These are phyloP conservation scores for Pyralis farinalis DNA, from an alignment of 2,888 invertebrate species.

Conservation along the genomic window DNA sequence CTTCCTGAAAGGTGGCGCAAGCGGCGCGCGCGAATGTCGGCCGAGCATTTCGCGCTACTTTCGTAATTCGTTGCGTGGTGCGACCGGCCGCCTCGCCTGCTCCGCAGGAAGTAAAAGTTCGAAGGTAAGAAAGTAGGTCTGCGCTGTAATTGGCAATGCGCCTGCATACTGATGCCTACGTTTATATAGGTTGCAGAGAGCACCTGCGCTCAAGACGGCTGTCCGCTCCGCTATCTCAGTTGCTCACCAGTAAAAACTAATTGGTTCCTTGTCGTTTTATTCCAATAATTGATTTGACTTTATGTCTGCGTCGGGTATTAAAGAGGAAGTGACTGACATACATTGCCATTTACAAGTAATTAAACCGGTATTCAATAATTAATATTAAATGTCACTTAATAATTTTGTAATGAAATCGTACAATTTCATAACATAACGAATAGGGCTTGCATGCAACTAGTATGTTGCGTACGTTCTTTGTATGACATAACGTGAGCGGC, in stretches of 20 bases:
- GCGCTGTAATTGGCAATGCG: conserved; percentile 75
- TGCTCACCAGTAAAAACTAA: background rate
- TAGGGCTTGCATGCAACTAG: conserved; percentile 26
- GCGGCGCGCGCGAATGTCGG: conserved; percentile 74
- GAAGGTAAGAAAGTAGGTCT: conserved; percentile 81
- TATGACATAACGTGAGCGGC: conserved; percentile 58
- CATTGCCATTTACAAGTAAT: background rate
- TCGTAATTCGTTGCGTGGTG: conserved; percentile 79
- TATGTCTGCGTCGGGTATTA: background rate
- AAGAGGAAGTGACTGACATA: background rate
- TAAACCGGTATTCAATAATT: background rate
- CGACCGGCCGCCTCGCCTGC: conserved; percentile 72
- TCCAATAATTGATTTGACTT: background rate
- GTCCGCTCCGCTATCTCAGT: background rate
- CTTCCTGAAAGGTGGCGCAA: conserved; percentile 80
- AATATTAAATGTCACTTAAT: background rate
- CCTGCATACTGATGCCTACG: conserved; percentile 74
- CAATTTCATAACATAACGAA: conserved; percentile 5
- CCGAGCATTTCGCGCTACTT: conserved; percentile 80
- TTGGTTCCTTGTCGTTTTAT: conserved; percentile 1
- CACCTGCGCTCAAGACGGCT: conserved; percentile 40
- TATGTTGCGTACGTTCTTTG: conserved; percentile 45
- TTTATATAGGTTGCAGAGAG: conserved; percentile 54
- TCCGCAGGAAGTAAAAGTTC: conserved; percentile 82
- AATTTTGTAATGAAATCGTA: background rate